Evolutionary conservation across 2,797 vertebrate genomes (phyloP).

Genomic region (Garrulus glandarius): DNA sequence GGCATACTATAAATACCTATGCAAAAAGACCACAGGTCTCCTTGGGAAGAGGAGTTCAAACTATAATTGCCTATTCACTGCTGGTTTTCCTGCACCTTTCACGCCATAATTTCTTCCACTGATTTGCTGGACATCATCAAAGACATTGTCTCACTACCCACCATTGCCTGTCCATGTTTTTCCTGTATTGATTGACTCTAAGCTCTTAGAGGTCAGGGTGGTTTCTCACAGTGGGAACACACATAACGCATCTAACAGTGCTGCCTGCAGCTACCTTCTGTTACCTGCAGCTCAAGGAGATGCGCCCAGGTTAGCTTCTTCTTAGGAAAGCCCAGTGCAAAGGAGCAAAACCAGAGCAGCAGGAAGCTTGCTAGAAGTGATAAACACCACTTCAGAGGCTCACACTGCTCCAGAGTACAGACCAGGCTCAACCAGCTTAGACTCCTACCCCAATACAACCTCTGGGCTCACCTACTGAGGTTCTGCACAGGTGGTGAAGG

Average conservation of each 20-base stretch:
- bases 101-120: not conserved
- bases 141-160: not conserved
- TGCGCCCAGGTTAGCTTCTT: not conserved
- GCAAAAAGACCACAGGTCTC: not conserved
- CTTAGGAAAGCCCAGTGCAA: not conserved
- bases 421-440: not conserved
- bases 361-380: not conserved
- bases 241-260: not conserved
- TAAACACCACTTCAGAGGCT: not conserved
- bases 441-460: fast-evolving
- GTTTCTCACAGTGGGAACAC: not conserved
- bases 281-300: not conserved
- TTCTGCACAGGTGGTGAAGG: not conserved
- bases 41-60: not conserved
- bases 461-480: not conserved
- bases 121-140: not conserved
- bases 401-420: not conserved
- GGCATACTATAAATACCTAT: not conserved
- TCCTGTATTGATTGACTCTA: not conserved
- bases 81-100: not conserved
- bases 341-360: not conserved
- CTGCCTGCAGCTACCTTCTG: not conserved
- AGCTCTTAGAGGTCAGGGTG: not conserved
- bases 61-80: not conserved
- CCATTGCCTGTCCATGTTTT: not conserved